Conservation (phyloP, 2,113 vertebrate genomes). For the Cichladusa arquata region DNA sequence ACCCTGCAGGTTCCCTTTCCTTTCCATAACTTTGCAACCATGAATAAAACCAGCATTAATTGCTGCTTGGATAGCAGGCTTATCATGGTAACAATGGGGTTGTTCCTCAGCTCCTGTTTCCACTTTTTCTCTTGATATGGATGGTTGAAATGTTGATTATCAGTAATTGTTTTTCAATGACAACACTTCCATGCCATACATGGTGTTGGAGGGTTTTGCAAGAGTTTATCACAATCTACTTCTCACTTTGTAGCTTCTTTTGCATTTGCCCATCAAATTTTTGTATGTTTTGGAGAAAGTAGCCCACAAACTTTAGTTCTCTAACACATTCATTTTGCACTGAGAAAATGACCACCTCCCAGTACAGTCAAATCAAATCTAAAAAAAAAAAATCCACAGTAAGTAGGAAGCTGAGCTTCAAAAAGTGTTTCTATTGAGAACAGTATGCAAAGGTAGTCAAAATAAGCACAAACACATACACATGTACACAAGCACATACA, state of each 20-base stretch:
- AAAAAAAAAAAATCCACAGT: neutral
- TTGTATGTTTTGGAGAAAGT: neutral
- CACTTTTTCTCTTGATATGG: neutral
- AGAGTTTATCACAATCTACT: neutral
- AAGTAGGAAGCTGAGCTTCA: neutral
- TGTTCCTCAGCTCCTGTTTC: neutral
- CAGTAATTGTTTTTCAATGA: neutral
- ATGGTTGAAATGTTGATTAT: neutral
- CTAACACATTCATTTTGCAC: neutral
- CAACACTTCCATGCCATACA: neutral
- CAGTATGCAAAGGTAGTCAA: slow-evolving; percentile 13
- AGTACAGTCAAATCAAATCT: neutral
- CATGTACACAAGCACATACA: neutral
- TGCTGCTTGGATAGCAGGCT: neutral
- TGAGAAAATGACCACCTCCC: neutral
- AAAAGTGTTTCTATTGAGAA: slow-evolving; percentile 61
- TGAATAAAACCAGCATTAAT: neutral
- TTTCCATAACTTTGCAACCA: neutral
- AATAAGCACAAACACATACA: slow-evolving; percentile 9
- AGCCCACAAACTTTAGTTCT: neutral
- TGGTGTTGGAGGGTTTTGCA: neutral
- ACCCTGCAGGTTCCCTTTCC: neutral
- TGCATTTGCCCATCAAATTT: neutral
- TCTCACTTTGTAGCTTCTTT: neutral
- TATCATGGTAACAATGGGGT: neutral